These are phyloP conservation scores for Gymnoscopelus microlampas DNA, from an alignment of 2,797 vertebrate genomes.

Conservation along the genomic window DNA sequence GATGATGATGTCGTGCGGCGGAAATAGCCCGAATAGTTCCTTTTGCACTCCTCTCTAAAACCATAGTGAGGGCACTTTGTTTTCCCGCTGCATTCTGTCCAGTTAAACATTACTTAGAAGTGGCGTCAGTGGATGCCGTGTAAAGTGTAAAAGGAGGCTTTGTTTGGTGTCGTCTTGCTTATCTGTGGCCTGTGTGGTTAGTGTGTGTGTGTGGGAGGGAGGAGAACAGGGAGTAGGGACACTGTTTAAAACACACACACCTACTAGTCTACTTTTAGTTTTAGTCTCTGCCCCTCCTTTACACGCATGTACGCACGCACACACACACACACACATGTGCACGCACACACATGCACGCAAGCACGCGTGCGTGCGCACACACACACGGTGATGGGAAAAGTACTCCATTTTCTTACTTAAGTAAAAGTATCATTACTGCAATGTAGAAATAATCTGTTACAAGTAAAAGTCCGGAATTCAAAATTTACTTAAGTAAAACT, in stretches of 20 bases:
- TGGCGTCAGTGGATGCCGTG: conserved; percentile 17
- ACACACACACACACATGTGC: not conserved
- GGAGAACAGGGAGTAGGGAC: conserved; percentile 29
- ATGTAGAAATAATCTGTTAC: no score
- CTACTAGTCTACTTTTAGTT: conserved; percentile 36
- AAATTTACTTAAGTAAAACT: no score
- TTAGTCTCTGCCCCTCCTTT: conserved; percentile 1
- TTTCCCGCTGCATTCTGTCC: not conserved
- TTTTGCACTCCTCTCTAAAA: no score
- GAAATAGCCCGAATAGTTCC: no score
- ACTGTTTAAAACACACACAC: conserved; percentile 45
- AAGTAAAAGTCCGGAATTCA: no score
- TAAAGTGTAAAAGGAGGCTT: conserved; percentile 41
- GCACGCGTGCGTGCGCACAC: no score
- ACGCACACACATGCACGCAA: no score
- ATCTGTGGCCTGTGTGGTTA: conserved; percentile 47
- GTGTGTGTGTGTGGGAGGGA: conserved; percentile 48
- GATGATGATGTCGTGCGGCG: no score
- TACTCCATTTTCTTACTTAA: no score
- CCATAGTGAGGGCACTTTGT: no score
- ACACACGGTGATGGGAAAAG: no score
- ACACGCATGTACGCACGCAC: not conserved
- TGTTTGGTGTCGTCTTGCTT: conserved; percentile 40
- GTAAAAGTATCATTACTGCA: no score
- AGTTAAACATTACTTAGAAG: conserved; percentile 59